Base-by-base conservation (phyloP, 2,888 invertebrate species). In the Xanthia togata region DNA sequence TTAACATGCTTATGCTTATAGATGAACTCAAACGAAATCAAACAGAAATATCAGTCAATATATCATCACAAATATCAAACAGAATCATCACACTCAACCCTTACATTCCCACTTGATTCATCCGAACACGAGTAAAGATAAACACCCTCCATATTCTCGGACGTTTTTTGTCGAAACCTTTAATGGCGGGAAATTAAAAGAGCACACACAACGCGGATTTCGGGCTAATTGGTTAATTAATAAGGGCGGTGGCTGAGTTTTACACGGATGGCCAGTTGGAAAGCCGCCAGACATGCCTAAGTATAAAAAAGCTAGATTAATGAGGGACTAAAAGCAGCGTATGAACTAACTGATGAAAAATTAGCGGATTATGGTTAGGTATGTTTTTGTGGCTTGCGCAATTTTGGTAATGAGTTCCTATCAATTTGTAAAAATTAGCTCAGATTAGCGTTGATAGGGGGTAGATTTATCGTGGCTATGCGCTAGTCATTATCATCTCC, bases 211-310 rank as follows among this genome's bases (percentile, higher is more conserved):
- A 90, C 89, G 90, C 89, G 93, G 93, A 93, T 95, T 94, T 82
- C 91, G 89, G 93, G 90, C 92, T 95, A 96, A 96, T 96, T 96
- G 95, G 93, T 94, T 96, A 96, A 96, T 96, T 95, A 96, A 96
- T 96, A 95, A 95, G 93, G 93, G 87, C 85, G 89, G 88, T 89
- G 85, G 89, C 90, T 91, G 92, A 92, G 92, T 92, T 93, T 93
- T 93, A 93, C 93, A 95, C 91, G 92, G 90, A 84, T 90, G 90
- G 91, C 91, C 93, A 91, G 91, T 91, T 95, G 95, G 95, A 93
- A 90, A 85, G 82, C 82, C 86, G 96, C 95, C 96, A 95, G 89
- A 90, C 90, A 91, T 90, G 88, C 87, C 90, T 89, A 89, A 90
- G 89, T 91, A 91, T 93, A 94, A 94, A 93, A n/a, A 93, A 93